Percentiles rank a stretch among this genome's conserved stretches.
Evolutionary conservation across 2,797 vertebrate species (phyloP).

Genomic region (Halcyon chelicuti): DNA sequence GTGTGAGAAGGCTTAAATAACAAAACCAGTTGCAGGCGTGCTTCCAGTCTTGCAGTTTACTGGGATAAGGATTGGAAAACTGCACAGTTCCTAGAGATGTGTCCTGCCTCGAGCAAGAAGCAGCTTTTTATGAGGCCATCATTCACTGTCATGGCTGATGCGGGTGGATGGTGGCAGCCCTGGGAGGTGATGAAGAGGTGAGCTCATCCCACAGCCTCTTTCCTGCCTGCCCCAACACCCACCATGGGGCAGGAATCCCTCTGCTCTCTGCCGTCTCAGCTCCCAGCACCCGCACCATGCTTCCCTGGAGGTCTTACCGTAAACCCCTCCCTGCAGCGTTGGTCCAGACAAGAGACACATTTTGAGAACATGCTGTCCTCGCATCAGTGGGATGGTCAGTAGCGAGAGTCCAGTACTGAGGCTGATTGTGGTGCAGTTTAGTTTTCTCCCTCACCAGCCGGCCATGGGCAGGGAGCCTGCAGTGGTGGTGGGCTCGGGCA

Average conservation of each 20-base stretch:
- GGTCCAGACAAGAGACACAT: neutral
- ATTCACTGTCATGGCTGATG: neutral
- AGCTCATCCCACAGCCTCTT: neutral
- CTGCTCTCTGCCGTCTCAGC: neutral
- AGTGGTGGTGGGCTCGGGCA: no score
- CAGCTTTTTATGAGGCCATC: neutral
- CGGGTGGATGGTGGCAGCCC: neutral
- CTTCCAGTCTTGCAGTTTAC: neutral
- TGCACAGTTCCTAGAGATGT: neutral
- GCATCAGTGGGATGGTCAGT: accelerated
- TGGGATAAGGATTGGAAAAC: neutral
- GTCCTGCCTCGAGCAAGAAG: neutral
- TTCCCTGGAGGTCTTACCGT: neutral
- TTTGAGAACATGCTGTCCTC: neutral
- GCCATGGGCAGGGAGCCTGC: no score
- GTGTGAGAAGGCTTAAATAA: neutral
- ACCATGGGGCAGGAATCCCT: accelerated
- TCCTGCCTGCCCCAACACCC: neutral
- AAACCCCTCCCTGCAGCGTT: accelerated
- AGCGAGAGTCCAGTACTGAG: no score
- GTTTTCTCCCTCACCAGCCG: neutral
- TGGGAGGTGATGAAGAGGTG: neutral
- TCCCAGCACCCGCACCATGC: neutral
- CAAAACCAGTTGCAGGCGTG: neutral
- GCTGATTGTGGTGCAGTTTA: neutral